Conservation (phyloP, 64 coral and sea anemone genomes). For the Cladopsammia gracilis region DNA sequence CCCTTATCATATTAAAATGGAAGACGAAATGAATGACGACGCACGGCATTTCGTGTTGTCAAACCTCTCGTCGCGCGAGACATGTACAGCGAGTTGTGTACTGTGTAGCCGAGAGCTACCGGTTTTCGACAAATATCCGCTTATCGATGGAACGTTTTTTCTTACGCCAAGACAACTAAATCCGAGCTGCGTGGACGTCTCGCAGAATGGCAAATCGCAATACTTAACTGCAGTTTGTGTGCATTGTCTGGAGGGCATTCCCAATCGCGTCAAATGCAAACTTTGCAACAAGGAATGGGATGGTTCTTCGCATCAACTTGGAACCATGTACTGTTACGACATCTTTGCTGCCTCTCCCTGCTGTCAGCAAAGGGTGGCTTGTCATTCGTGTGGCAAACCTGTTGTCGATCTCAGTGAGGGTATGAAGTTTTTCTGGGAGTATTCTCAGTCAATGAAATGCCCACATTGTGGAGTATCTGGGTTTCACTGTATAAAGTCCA, state of each 20-base stretch:
- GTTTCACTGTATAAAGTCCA: conserved; percentile 96
- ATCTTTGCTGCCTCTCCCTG: conserved; percentile 98
- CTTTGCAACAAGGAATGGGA: conserved; percentile 95
- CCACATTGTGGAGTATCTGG: conserved; percentile 96
- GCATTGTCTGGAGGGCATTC: conserved; percentile 94
- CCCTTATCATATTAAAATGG: conserved; percentile 99
- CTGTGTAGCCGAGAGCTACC: conserved; percentile 86
- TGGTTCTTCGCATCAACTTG: conserved; percentile 94
- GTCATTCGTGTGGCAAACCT: conserved; percentile 92
- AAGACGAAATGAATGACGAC: conserved; percentile 93
- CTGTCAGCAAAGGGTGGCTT: conserved; percentile 89
- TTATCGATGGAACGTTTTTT: conserved; percentile 97
- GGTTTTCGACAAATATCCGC: conserved; percentile 98
- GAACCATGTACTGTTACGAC: conserved; percentile 95
- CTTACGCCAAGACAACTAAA: conserved; percentile 88
- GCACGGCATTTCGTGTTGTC: conserved; percentile 89
- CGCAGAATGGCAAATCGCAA: conserved; percentile 82
- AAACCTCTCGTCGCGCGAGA: conserved; percentile 79
- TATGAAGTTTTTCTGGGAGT: conserved; percentile 93
- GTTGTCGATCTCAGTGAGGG: conserved; percentile 75
- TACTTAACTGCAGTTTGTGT: conserved; percentile 95
- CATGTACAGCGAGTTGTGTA: conserved; percentile 84
- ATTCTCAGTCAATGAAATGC: conserved; percentile 87
- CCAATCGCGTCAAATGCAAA: conserved; percentile 93
- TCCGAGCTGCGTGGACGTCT: conserved; percentile 82